Evolutionary conservation across 1,140 invertebrate species (phyloP), one percentile per base, ranked within the genome.

Genomic region (Ostrea edulis): DNA sequence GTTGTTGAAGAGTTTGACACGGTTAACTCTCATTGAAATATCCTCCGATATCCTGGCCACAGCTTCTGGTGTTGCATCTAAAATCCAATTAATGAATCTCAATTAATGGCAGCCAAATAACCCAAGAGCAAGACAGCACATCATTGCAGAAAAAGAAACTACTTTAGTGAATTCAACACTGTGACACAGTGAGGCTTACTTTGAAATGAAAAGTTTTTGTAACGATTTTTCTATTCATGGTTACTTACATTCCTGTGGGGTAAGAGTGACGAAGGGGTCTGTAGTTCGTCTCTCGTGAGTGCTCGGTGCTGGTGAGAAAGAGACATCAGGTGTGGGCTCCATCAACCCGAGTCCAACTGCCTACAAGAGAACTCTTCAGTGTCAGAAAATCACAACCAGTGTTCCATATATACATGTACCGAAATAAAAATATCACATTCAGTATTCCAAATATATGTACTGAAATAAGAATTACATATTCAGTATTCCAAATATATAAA

Each of bases 311-410:
- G 82, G 82, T n/a, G 82, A 53, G 12, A 83, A 83, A 52, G 82
- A 83, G 17, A 83, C 52, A 9, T 54, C 82, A 53, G 82, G 82
- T n/a, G 82, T 53, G 5, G 82, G 82, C 44, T 83, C 82, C 82
- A 83, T 53, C 11, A 83, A 22, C 11, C 82, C 82, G 12, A 83
- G 82, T 52, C 82, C 82, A n/a, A 83, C 82, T 53, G 44, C 44
- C 82, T 83, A 54, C 22, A 77, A 77, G 9, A 77, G 8, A 77
- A 35, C 68, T 77, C 68, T 71, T 22, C n/a, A 71, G 68, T 62
- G 55, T 62, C 55, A n/a, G 55, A 62, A 62, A 62, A 62, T 62
- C 55, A 62, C 14, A 62, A 62, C 7, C 17, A 62, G 14, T 62
- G 9, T 17, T 55, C 11, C 14, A 62, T 20, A 17, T 20, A 62